Conservation (phyloP, 2,113 vertebrate species). For the Tretioscincus oriximinensis region DNA sequence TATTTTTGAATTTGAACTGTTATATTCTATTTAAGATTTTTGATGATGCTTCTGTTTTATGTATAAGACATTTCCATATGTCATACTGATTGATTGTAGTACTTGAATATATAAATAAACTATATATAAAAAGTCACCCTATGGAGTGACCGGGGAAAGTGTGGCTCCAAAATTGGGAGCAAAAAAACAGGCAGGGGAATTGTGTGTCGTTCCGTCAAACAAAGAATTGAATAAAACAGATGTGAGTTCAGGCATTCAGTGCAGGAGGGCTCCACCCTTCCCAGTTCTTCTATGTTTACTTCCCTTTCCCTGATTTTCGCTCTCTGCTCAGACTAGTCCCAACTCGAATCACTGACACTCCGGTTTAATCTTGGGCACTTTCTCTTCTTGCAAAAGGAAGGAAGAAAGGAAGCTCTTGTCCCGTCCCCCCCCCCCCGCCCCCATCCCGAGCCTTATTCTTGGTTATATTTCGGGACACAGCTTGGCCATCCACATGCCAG, state of each 20-base stretch:
- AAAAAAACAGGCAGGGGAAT: conserved; percentile 22
- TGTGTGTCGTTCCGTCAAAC: conserved; percentile 54
- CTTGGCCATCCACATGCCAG: too few relatives aligned
- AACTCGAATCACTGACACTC: conserved; percentile 3
- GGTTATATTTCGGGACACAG: too few relatives aligned
- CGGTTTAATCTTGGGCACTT: conserved; percentile 21
- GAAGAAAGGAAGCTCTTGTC: too few relatives aligned
- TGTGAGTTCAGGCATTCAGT: conserved; percentile 19
- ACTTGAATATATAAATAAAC: too few relatives aligned
- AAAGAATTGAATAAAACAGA: conserved; percentile 67
- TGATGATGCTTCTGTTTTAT: too few relatives aligned
- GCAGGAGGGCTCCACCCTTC: conserved; percentile 71
- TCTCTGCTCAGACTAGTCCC: conserved; percentile 18
- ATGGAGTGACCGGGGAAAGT: conserved; percentile 2
- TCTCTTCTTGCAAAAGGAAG: conserved; percentile 40
- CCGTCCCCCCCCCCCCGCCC: too few relatives aligned
- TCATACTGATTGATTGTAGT: too few relatives aligned
- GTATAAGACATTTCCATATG: too few relatives aligned
- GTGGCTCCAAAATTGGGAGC: conserved; percentile 12
- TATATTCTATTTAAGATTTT: too few relatives aligned
- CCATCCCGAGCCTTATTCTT: too few relatives aligned
- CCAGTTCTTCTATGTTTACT: conserved; percentile 44
- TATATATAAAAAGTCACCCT: too few relatives aligned
- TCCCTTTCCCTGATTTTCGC: conserved; percentile 16
- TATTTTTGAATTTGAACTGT: too few relatives aligned